Evolutionary conservation across 2,797 vertebrate species (phyloP), one percentile per base, ranked within the genome.

Genomic region (Protonibea diacanthus): DNA sequence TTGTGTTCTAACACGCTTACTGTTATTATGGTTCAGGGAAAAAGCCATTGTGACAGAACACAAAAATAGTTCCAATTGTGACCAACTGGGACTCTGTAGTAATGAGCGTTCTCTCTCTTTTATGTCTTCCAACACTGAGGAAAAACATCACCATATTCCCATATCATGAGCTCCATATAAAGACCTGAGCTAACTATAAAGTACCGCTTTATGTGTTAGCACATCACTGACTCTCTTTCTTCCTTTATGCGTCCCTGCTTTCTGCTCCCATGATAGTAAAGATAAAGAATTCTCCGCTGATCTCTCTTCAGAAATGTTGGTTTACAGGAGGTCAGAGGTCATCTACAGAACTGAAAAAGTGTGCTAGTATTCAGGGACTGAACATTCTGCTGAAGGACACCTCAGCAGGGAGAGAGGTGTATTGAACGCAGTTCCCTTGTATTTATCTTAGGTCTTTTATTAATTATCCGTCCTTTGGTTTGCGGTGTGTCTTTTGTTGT

Each of bases 381-480:
- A 55, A 15, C n/a, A 29, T 70, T 81, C 68, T 66, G 58, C 23
- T 80, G n/a, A 71, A 71, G 68, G 68, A 51, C 51, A n/a, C 25
- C 11, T 21, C 59, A 58, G 52, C 52, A 18, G 17, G 21, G 49
- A 48, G 23, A 4, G 15, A 17, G 8, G 23, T 57, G 61, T 38
- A 40, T 11, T 68, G 27, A 56, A 73, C 20, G 20, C 23, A 6
- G 8, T 14, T 56, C 12, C n/a, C 11, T 64, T 47, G 21, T 33
- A 38, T 84, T 67, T 62, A 40, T 77, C 63, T 68, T 2, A 14
- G 10, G n/a, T 73, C 29, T 75, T 69, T 56, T 44, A 55, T 62
- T 61, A 69, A 68, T 82, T 67, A 53, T 38, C 17, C n/a, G 11
- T 25, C 38, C 29, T 78, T 55, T 71, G 53, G 66, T 65, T 68